Evolutionary conservation across 2,113 vertebrate species (phyloP).

Genomic region (Rhombomys opimus): DNA sequence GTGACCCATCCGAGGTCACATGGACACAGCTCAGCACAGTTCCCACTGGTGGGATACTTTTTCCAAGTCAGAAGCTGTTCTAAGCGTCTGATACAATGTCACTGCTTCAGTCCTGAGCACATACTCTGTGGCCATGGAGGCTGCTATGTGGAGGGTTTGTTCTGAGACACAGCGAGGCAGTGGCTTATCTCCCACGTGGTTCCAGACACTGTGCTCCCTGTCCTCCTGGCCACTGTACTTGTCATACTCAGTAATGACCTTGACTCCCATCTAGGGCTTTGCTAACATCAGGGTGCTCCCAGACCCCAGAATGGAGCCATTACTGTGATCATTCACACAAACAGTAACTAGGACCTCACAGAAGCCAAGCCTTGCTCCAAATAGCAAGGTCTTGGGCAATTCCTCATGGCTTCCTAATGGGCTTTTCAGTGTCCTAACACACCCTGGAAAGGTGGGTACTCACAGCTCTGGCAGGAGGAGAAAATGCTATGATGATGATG

Average conservation of each 20-base stretch:
- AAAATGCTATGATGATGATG: not conserved
- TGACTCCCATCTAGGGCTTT: not conserved
- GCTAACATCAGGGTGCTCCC: too few species aligned
- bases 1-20: not conserved
- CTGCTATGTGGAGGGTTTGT: not conserved
- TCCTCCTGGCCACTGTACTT: not conserved
- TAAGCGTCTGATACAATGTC: not conserved
- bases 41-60: not conserved
- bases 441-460: not conserved
- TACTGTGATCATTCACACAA: not conserved
- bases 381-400: not conserved
- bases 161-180: not conserved
- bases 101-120: too few species aligned
- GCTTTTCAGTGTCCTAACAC: fast-evolving
- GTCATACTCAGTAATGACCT: not conserved
- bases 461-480: not conserved
- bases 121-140: not conserved
- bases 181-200: not conserved
- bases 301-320: not conserved
- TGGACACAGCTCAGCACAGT: not conserved
- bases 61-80: not conserved
- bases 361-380: not conserved
- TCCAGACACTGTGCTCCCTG: not conserved
- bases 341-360: not conserved
- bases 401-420: not conserved